phyloP scores from a whole-genome alignment of 2,113 vertebrate genomes.

The Sciurus niger region DNA sequence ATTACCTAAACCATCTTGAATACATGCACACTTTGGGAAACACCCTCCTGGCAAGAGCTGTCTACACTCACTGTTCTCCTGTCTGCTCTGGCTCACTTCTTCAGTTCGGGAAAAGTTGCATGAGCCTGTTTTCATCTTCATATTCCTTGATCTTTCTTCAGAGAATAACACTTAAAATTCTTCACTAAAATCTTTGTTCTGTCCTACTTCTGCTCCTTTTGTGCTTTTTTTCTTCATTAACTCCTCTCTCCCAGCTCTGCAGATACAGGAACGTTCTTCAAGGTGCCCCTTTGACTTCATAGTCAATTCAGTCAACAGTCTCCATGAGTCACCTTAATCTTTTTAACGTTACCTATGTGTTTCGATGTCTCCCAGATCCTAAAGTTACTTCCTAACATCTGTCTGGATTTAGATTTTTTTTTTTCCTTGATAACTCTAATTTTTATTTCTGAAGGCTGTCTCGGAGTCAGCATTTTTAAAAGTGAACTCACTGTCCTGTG shows the following conservation, averaged over 20 bases:
- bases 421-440: neutral
- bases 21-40: neutral
- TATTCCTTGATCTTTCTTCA: neutral
- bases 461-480: conserved; percentile 26
- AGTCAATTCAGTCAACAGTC: neutral
- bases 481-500: neutral
- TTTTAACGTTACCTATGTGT: neutral
- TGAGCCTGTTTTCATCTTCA: neutral
- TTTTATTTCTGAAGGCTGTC: neutral
- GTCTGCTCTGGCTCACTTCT: neutral
- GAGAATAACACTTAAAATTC: neutral
- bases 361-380: neutral
- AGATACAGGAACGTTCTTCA: neutral
- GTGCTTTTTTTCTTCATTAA: neutral
- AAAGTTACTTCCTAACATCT: neutral
- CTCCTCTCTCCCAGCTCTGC: neutral
- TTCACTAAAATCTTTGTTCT: neutral
- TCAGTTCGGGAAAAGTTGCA: neutral
- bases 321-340: neutral
- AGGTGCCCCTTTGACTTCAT: no score
- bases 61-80: neutral
- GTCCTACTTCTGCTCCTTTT: neutral
- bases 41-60: neutral
- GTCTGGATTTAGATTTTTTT: neutral
- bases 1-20: neutral